Evolutionary conservation across 2,113 vertebrate genomes (phyloP).

Genomic region (Ophiodon elongatus): DNA sequence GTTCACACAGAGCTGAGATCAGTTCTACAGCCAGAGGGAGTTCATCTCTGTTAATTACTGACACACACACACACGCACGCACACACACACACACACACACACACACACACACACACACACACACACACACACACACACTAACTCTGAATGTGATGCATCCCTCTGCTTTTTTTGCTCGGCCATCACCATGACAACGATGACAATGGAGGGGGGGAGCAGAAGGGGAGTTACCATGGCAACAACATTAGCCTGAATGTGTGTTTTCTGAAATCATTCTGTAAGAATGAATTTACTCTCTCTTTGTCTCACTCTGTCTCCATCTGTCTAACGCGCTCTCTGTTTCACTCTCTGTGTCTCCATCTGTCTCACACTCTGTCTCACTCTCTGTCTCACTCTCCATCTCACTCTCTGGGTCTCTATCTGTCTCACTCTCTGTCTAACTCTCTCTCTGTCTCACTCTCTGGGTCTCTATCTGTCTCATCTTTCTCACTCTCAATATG

Average conservation of each 20-base stretch:
- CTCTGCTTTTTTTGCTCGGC: slow-evolving; percentile 1
- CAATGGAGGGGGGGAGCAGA: slow-evolving; percentile 10
- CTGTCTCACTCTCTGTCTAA: neutral
- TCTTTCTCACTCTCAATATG: too few species aligned
- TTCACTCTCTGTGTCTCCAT: too few species aligned
- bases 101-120: slow-evolving; percentile 13
- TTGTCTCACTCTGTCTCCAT: neutral
- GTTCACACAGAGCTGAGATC: too few species aligned
- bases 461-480: too few species aligned
- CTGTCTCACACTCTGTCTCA: too few species aligned
- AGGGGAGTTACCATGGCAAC: slow-evolving; percentile 77
- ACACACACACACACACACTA: slow-evolving; percentile 8
- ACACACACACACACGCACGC: slow-evolving; percentile 27
- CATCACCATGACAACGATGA: slow-evolving; percentile 64
- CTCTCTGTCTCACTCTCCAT: too few species aligned
- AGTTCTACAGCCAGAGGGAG: too few species aligned
- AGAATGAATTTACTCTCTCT: neutral
- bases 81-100: slow-evolving; percentile 30
- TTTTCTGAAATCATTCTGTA: neutral
- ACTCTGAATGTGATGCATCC: slow-evolving; percentile 44
- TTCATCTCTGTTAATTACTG: slow-evolving; percentile 6
- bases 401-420: neutral
- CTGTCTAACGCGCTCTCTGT: neutral
- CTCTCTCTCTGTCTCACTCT: too few species aligned
- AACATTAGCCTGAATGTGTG: slow-evolving; percentile 38